Evolutionary conservation across 2,797 vertebrate species (phyloP).

Genomic region (Lophius americanus): DNA sequence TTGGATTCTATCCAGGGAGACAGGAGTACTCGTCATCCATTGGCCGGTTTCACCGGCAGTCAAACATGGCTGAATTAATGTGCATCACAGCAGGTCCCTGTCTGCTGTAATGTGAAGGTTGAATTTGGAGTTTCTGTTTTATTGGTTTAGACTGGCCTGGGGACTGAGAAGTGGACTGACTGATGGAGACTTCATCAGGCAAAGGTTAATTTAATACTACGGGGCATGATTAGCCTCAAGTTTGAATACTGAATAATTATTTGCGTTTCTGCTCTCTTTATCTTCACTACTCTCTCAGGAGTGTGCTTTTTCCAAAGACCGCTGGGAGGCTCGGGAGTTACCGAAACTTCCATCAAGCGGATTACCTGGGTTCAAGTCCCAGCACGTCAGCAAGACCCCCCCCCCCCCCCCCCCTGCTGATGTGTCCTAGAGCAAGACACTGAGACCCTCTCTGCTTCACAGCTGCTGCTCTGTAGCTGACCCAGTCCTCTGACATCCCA

Average conservation of each 20-base stretch:
- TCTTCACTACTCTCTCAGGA: conserved; percentile 9
- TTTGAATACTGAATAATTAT: conserved; percentile 42
- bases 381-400: conserved; percentile 20
- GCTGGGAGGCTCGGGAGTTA: conserved; percentile 14
- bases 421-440: conserved; percentile 11
- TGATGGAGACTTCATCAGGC: conserved; percentile 58
- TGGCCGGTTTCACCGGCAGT: neutral
- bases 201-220: conserved; percentile 64
- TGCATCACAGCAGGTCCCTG: conserved; percentile 34
- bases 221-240: conserved; percentile 48
- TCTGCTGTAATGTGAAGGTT: conserved; percentile 33
- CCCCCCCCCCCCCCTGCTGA: conserved; percentile 19
- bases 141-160: conserved; percentile 46
- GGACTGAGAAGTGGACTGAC: conserved; percentile 35
- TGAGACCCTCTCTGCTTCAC: neutral
- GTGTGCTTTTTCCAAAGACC: conserved; percentile 31
- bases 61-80: conserved; percentile 42
- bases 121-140: conserved; percentile 35
- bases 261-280: conserved; percentile 18
- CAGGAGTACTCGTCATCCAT: neutral
- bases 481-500: conserved; percentile 34
- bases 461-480: conserved; percentile 4
- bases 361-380: conserved; percentile 7
- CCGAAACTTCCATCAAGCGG: conserved; percentile 7
- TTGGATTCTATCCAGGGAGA: conserved; percentile 29